Evolutionary conservation across 2,888 invertebrate species (phyloP).

Genomic region (Acanthosepion lycidas): DNA sequence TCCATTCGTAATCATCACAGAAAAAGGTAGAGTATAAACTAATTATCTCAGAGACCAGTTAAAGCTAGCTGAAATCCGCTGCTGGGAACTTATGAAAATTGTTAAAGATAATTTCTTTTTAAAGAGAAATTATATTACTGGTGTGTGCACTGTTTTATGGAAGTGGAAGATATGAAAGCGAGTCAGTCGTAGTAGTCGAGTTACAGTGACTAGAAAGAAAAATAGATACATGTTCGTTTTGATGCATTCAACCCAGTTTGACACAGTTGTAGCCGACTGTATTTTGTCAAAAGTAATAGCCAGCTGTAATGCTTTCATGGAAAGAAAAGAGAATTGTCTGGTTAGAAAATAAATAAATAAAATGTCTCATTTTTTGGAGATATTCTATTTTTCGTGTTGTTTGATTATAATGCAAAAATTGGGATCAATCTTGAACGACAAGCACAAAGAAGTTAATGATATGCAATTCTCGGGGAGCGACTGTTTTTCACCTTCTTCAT

Average conservation of each 20-base stretch:
- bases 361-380: too few relatives aligned
- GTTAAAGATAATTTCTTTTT: background rate
- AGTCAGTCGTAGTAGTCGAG: background rate
- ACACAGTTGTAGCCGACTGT: too few relatives aligned
- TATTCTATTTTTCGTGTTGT: too few relatives aligned
- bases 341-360: too few relatives aligned
- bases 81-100: conserved; percentile 20
- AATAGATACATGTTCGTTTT: background rate
- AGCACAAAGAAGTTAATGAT: too few relatives aligned
- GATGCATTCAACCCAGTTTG: background rate
- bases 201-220: background rate
- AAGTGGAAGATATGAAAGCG: background rate
- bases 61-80: background rate
- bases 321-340: too few relatives aligned
- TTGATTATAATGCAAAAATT: too few relatives aligned
- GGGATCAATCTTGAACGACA: too few relatives aligned
- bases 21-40: background rate
- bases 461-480: too few relatives aligned
- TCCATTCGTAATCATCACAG: background rate
- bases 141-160: background rate
- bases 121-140: background rate
- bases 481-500: too few relatives aligned
- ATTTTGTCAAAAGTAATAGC: too few relatives aligned
- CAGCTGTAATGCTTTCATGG: too few relatives aligned
- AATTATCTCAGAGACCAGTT: background rate